phyloP scores from a whole-genome alignment of 2,888 invertebrate genomes.

The Watsonalla binaria region DNA sequence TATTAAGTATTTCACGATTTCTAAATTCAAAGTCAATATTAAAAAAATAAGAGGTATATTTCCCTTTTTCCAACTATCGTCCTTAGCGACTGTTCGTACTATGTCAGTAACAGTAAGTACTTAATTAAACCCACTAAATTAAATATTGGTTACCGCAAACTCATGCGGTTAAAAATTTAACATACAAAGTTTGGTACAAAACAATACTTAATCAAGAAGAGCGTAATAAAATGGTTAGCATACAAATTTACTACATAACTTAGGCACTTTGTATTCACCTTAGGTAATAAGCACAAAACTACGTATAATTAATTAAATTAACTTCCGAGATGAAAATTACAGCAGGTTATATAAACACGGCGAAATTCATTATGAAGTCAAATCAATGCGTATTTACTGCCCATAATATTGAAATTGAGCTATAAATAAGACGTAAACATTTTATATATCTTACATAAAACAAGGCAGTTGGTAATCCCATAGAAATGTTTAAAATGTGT shows the following conservation, averaged over 20 bases:
- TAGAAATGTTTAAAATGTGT: slow-evolving; percentile 5
- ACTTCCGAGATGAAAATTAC: neutral
- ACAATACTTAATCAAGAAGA: slow-evolving; percentile 5
- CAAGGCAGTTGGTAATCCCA: slow-evolving; percentile 22
- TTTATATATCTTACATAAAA: slow-evolving; percentile 29
- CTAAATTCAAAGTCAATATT: no score
- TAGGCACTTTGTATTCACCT: neutral
- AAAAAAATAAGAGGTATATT: no score
- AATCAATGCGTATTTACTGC: slow-evolving; percentile 26
- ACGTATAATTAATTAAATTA: neutral
- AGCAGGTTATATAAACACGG: neutral
- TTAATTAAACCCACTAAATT: neutral
- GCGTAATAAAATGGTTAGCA: neutral
- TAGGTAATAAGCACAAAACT: no score
- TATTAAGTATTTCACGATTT: no score
- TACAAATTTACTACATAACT: neutral
- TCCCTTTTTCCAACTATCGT: no score
- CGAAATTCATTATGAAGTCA: slow-evolving; percentile 11
- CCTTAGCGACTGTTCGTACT: no score
- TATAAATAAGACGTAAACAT: slow-evolving; percentile 39
- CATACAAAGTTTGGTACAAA: slow-evolving; percentile 4
- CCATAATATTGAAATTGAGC: slow-evolving; percentile 31
- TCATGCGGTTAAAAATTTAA: neutral
- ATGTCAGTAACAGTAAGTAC: neutral
- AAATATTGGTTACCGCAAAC: no score